Conservation (phyloP, 2,797 vertebrate species). For the Anas georgica region DNA sequence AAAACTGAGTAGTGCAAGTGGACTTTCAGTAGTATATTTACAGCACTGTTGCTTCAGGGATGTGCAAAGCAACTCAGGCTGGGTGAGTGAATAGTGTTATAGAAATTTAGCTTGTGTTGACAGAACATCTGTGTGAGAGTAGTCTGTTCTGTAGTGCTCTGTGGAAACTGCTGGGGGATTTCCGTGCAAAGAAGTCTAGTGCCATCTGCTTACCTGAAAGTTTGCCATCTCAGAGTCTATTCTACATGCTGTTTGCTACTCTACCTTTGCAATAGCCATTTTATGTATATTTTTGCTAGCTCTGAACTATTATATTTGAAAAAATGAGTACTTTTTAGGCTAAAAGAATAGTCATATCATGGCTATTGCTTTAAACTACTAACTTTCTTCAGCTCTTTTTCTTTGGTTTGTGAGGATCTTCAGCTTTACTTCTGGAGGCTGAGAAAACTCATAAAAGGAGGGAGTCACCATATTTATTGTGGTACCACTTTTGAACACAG, state of each 20-base stretch:
- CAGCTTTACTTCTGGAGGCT: neutral
- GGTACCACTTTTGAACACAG: neutral
- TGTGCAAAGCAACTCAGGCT: neutral
- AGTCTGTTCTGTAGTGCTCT: neutral
- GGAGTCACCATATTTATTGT: neutral
- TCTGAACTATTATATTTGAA: neutral
- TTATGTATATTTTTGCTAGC: neutral
- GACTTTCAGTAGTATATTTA: neutral
- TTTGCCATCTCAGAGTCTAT: conserved; percentile 14
- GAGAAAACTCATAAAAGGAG: neutral
- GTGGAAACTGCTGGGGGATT: conserved; percentile 38
- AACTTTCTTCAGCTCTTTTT: neutral
- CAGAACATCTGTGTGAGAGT: conserved; percentile 44
- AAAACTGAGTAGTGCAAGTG: neutral
- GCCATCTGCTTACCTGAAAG: conserved; percentile 52
- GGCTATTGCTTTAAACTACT: neutral
- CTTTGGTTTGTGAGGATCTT: neutral
- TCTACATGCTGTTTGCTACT: neutral
- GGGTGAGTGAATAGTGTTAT: neutral
- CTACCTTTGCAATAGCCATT: neutral
- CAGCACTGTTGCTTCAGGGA: neutral
- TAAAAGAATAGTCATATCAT: neutral
- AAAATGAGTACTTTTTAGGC: neutral
- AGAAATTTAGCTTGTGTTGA: neutral
- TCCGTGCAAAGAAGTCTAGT: neutral